Evolutionary conservation across 2,888 invertebrate genomes (phyloP).

Genomic region (Alentia gelatinosa): DNA sequence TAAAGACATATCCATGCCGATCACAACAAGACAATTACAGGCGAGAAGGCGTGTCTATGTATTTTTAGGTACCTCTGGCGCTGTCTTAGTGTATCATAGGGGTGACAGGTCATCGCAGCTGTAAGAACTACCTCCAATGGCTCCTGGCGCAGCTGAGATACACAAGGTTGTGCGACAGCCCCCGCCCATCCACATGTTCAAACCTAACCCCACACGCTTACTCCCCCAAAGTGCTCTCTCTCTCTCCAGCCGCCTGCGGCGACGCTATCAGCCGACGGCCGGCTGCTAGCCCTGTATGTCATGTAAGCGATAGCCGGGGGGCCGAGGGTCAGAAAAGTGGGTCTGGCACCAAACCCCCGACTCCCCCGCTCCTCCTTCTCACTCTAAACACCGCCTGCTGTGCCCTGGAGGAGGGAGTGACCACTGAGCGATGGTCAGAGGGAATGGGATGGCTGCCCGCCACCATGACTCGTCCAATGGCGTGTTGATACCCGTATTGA

Average conservation of each 20-base stretch:
- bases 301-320: slow-evolving; percentile 10
- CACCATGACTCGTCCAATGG: slow-evolving; percentile 21
- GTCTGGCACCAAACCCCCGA: not conserved
- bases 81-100: no score
- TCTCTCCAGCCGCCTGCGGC: not conserved
- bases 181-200: not conserved
- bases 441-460: not conserved
- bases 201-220: not conserved
- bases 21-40: no score
- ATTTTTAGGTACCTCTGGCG: no score
- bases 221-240: not conserved
- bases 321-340: slow-evolving; percentile 12
- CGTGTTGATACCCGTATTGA: slow-evolving; percentile 39
- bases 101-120: no score
- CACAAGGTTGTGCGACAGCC: no score
- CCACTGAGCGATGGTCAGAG: not conserved
- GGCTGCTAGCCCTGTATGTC: not conserved
- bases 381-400: not conserved
- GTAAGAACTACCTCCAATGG: no score
- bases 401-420: not conserved
- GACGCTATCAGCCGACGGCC: not conserved
- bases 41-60: no score
- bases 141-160: no score
- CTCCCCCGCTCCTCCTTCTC: not conserved
- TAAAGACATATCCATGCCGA: no score